Conservation (phyloP, 2,888 invertebrate genomes). For the Diabrotica balteata region DNA sequence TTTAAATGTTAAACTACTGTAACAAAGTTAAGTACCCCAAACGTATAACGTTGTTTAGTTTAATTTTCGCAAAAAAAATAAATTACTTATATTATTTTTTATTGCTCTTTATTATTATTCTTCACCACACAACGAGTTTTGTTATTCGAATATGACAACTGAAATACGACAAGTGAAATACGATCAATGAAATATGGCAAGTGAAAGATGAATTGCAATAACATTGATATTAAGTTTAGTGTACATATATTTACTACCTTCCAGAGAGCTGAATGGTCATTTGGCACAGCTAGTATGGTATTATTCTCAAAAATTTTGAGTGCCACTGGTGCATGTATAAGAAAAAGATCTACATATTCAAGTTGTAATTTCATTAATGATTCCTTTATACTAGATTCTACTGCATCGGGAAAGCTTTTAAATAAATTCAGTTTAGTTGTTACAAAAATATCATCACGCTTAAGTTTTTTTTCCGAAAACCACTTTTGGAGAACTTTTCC, state of each 20-base stretch:
- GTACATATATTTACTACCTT: slow-evolving; percentile 72
- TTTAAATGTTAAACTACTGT: too few species aligned
- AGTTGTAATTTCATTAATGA: slow-evolving; percentile 45
- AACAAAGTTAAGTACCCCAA: too few species aligned
- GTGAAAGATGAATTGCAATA: too few species aligned
- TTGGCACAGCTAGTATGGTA: slow-evolving; percentile 68
- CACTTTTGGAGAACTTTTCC: slow-evolving; percentile 75
- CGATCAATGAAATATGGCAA: too few species aligned
- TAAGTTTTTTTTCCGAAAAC: slow-evolving; percentile 70
- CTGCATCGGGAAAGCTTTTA: slow-evolving; percentile 64
- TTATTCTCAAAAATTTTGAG: slow-evolving; percentile 49
- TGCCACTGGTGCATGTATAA: slow-evolving; percentile 46
- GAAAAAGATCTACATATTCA: slow-evolving; percentile 47
- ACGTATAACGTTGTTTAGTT: too few species aligned
- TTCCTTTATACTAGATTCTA: slow-evolving; percentile 43
- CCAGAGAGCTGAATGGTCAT: slow-evolving; percentile 70
- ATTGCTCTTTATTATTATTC: too few species aligned
- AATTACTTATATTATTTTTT: too few species aligned
- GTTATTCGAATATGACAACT: too few species aligned
- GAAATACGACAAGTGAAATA: too few species aligned
- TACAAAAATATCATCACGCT: slow-evolving; percentile 79
- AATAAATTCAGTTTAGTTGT: slow-evolving; percentile 78
- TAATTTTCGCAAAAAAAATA: too few species aligned
- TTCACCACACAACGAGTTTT: too few species aligned
- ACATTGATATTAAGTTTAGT: too few species aligned